phyloP scores from a whole-genome alignment of 2,113 vertebrate genomes.

The Mesembrinibis cayennensis region DNA sequence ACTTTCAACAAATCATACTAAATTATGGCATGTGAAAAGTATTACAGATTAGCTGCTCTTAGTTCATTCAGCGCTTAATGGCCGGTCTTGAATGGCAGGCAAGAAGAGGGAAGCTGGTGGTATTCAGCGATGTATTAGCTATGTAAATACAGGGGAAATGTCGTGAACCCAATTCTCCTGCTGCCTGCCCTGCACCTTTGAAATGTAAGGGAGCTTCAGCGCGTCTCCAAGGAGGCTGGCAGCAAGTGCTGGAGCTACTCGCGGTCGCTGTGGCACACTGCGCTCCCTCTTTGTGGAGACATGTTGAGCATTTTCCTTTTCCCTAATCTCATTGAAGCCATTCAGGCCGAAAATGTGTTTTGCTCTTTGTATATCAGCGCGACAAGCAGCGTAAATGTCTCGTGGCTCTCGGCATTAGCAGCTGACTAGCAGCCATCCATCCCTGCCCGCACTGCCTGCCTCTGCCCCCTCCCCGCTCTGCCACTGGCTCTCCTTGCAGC shows the following conservation, averaged over 20 bases:
- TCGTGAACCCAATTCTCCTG: background rate
- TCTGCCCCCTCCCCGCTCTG: background rate
- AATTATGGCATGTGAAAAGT: background rate
- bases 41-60: background rate
- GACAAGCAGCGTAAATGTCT: background rate
- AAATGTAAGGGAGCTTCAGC: background rate
- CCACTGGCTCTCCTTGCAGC: background rate
- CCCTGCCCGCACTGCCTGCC: background rate
- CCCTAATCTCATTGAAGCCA: background rate
- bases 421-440: background rate
- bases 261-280: accelerated
- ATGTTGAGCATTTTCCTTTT: background rate
- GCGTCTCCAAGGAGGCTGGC: background rate
- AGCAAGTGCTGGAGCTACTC: background rate
- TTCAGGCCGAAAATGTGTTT: background rate
- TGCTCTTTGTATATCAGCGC: background rate
- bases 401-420: accelerated
- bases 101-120: background rate
- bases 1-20: slow-evolving; percentile 6
- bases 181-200: background rate
- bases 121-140: background rate
- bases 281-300: background rate
- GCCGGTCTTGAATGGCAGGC: background rate
- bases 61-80: background rate
- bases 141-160: background rate